Evolutionary conservation across 2,797 vertebrate species (phyloP), one percentile per base, ranked within the genome.

Genomic region (Anolis apletophallus): DNA sequence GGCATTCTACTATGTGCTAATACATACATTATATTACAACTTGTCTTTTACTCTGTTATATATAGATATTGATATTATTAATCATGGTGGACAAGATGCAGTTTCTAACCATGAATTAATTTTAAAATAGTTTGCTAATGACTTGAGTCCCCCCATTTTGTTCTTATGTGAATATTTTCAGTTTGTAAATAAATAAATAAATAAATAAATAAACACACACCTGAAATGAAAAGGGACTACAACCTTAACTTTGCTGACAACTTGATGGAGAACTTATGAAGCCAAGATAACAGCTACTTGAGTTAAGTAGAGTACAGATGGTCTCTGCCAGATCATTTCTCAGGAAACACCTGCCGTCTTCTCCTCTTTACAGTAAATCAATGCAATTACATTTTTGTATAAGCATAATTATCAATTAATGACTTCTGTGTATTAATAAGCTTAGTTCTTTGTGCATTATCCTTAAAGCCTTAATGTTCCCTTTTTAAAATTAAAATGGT

Each of bases 391-490:
- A 71, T 46, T 91, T 90, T 87, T 75, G 85, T 87, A 67, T 81
- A 72, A 84, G 90, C 2, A 23, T 87, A 93, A 90, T 93, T 90
- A 89, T 75, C 87, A 93, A 87, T 81, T 92, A 92, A 93, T 91
- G 23, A 88, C 46, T 87, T 88, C 57, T 81, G 19, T 57, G 68
- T 80, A 69, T 91, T 93, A 93, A 90, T 90, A 93, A 89, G 73
- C 9, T 90, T 89, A 64, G 32, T 89, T 91, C 87, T 92, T 92
- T 84, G 5, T 75, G 85, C 90, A 69, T 88, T 91, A 90, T 32
- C 85, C 90, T 80, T 78, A 91, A 80, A 90, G 81, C 83, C 88
- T 93, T 85, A 89, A 89, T 67, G 78, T 80, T 19, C 59, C 23
- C 34, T 81, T 92, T 90, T 36, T 79, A 85, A 90, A 85, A 93